A percentile compares a stretch with the other conserved stretches of the same genome.
These are phyloP conservation scores for Wiebesia pumilae DNA, from an alignment of 1,140 invertebrate species.

Conservation along the genomic window DNA sequence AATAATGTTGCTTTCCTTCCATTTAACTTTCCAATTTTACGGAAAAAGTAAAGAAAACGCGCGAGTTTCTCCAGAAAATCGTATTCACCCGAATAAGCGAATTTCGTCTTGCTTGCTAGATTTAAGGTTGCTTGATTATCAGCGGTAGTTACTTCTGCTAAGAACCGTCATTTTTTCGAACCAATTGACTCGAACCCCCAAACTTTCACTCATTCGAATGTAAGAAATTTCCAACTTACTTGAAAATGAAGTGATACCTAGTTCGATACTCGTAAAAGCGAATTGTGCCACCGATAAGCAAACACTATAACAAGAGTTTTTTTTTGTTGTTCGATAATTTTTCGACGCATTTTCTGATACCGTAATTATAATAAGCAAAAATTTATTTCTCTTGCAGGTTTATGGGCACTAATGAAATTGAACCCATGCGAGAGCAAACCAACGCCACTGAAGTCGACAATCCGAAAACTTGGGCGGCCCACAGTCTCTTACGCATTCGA, in stretches of 20 bases:
- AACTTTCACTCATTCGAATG: not conserved
- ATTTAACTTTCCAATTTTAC: constrained; percentile 19
- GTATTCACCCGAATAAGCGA: not conserved
- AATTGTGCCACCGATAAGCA: not conserved
- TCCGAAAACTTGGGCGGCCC: constrained; percentile 87
- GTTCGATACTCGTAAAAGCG: not conserved
- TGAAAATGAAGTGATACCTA: not conserved
- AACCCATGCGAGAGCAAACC: constrained; percentile 80
- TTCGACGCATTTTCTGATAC: no score
- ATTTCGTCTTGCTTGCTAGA: not conserved
- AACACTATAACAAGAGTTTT: not conserved
- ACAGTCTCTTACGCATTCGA: constrained; percentile 85
- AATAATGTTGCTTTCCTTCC: not conserved
- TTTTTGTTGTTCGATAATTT: not conserved
- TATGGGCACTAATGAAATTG: constrained; percentile 81
- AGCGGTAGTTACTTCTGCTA: not conserved
- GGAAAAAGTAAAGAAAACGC: not conserved
- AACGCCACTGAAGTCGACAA: constrained; percentile 90
- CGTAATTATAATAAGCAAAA: not conserved
- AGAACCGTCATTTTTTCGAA: not conserved
- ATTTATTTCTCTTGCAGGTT: constrained; percentile 60
- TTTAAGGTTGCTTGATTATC: not conserved
- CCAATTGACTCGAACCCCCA: not conserved
- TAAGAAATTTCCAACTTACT: not conserved
- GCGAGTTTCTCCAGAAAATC: not conserved